phyloP scores from a whole-genome alignment of 2,888 invertebrate genomes.

The Latheticus oryzae region DNA sequence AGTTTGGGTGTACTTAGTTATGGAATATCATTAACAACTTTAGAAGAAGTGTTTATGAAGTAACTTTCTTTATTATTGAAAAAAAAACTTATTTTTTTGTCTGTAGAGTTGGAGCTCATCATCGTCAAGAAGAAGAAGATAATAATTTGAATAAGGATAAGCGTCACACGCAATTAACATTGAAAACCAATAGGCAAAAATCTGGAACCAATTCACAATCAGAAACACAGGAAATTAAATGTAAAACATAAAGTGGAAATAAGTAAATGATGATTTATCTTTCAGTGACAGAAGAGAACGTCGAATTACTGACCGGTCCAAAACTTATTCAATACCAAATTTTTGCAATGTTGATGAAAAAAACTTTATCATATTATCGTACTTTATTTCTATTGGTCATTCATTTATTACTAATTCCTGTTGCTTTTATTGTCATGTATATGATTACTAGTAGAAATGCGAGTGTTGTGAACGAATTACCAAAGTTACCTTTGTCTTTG shows the following conservation, averaged over 20 bases:
- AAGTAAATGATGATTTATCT: slow-evolving; percentile 38
- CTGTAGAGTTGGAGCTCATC: slow-evolving; percentile 58
- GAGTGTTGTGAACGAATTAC: slow-evolving; percentile 67
- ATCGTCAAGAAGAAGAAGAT: slow-evolving; percentile 53
- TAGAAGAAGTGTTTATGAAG: slow-evolving; percentile 92
- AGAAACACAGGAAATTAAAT: too few species aligned
- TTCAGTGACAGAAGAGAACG: slow-evolving; percentile 53
- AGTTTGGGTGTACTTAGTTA: slow-evolving; percentile 79
- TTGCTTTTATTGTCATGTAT: slow-evolving; percentile 73
- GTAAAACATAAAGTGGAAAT: slow-evolving; percentile 44
- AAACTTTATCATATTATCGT: slow-evolving; percentile 67
- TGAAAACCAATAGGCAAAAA: too few species aligned
- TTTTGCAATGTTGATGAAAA: slow-evolving; percentile 64
- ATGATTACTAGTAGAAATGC: slow-evolving; percentile 71
- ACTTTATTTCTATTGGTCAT: slow-evolving; percentile 75
- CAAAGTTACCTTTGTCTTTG: slow-evolving; percentile 69
- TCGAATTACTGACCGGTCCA: slow-evolving; percentile 51
- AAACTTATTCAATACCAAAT: slow-evolving; percentile 59
- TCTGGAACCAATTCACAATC: too few species aligned
- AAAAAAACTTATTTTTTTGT: slow-evolving; percentile 13
- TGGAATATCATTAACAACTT: slow-evolving; percentile 85
- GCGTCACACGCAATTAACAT: too few species aligned
- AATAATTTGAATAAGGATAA: too few species aligned
- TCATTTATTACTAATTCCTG: slow-evolving; percentile 75
- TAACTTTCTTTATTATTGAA: slow-evolving; percentile 58